Base-by-base conservation (phyloP, 1,140 invertebrate genomes). In the Drosophila chauvacae region DNA sequence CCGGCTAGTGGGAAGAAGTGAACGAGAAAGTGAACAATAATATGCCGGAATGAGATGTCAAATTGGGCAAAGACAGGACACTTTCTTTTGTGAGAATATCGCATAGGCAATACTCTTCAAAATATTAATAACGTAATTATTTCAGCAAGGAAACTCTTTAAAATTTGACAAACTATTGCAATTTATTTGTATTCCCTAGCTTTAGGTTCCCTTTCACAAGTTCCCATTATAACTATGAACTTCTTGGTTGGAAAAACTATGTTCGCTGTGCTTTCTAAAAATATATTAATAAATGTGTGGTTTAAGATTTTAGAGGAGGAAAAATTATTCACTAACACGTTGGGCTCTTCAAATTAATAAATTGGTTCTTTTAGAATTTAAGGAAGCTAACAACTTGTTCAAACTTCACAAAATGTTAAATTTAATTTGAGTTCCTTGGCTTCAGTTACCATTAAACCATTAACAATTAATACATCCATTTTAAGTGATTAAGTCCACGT, bases 1-100 rank as follows among this genome's bases (percentile, higher is more conserved):
- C 68, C 63, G 33, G 35, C 7, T 28, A 37, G 37, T 51, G 55
- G 51, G 39, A 59, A 75, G 55, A 66, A 39, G 7, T 39, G 18
- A 68, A 28, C 14, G 44, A 39, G 61, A 50, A 69, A 70, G 39
- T 70, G 50, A 57, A 64, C 50, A 60, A 44, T 37, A 65, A 37
- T 7, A 53, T 53, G 26, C 61, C 39, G 28, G 42, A 64, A 75
- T 28, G 37, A 39, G 37, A 16, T 39, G 41, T 30, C n/a, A 41
- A 59, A 33, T 60, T 30, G 26, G 55, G 3, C 35, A 61, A 37
- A 37, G 57, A n/a, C 4, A 16, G 14, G n/a, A 58, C 26, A 45
- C 18, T 35, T 35, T 37, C 65, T 23, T 64, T 35, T 14, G 14
- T 4, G 42, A 33, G 33, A 70, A 50, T 42, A 14, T 35, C 4